Evolutionary conservation across 2,888 invertebrate species (phyloP), one percentile per base, ranked within the genome.

Genomic region (Hofmannophila pseudospretella): DNA sequence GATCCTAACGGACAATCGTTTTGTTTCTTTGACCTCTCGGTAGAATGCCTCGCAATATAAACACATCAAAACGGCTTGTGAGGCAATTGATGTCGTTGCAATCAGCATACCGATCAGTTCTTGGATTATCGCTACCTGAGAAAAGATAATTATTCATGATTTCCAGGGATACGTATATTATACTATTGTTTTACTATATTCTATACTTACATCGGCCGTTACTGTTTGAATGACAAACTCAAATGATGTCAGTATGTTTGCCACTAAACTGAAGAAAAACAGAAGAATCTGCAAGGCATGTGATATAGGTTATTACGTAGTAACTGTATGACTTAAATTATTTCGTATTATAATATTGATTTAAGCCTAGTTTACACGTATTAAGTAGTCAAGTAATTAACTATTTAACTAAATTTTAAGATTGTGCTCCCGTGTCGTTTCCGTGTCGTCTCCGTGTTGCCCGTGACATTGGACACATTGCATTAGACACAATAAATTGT

Each of bases 21-120:
- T 80, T 0, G 67, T 72, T 44, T 60, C 56, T 35, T 60, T 73
- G 1, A 79, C 55, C 49, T 72, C 66, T 38, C 56, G 50, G 7
- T 59, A 61, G 36, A 78, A 69, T 2, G 50, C 1, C 47, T 76
- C 70, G 30, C 61, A 62, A 3, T 70, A 57, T 1, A 66, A 4
- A 13, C 68, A 66, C 7, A 79, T 46, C 2, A 62, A 39, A 2
- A 65, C 14, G 0, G 59, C 52, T 20, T 58, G 51, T 1, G n/a
- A n/a, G n/a, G n/a, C n/a, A n/a, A n/a, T n/a, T n/a, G 52, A 29
- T 7, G 45, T 7, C 3, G 52, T 30, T n/a, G 60, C 54, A 14
- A 55, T 28, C 1, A 41, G 25, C 3, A 53, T 30, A n/a, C 60
- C 54, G 13, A 55, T 28, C 1, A 41, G 25, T 22, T 53, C 45